phyloP scores from a whole-genome alignment of 2,888 invertebrate species.

The Ophraella communa region DNA sequence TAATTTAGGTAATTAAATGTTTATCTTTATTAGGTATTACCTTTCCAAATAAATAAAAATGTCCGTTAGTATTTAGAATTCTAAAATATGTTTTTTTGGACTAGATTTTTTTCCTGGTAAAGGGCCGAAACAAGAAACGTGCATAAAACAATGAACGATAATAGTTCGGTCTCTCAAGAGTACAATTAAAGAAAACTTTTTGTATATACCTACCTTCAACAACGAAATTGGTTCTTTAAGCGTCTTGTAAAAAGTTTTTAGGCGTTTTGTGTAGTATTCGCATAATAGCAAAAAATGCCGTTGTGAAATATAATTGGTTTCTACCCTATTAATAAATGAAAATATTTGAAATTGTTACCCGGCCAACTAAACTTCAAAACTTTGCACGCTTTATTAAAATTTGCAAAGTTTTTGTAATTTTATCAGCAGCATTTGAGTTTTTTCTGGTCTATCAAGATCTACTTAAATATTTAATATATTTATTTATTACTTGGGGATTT shows the following conservation, averaged over 20 bases:
- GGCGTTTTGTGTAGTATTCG: not conserved
- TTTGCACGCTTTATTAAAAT: not conserved
- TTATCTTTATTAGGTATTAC: too few relatives aligned
- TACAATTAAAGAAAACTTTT: not conserved
- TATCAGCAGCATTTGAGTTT: not conserved
- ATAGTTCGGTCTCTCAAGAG: not conserved
- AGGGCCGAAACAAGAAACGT: not conserved
- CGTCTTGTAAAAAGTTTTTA: not conserved
- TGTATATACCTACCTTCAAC: not conserved
- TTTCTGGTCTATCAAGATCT: not conserved
- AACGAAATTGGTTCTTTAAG: not conserved
- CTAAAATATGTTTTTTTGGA: too few relatives aligned
- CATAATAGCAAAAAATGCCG: not conserved
- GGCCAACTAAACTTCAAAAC: not conserved
- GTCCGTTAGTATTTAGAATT: too few relatives aligned
- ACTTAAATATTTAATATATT: too few relatives aligned
- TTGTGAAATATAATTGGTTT: conserved; percentile 1
- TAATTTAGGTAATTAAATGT: too few relatives aligned
- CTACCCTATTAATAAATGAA: not conserved
- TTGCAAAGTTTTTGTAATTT: not conserved
- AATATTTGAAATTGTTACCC: conserved; percentile 1
- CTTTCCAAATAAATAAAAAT: too few relatives aligned
- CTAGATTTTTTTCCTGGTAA: too few relatives aligned
- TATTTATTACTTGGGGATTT: too few relatives aligned
- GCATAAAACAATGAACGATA: not conserved